phyloP scores from a whole-genome alignment of 1,140 invertebrate genomes.

The Cydia pomonella region DNA sequence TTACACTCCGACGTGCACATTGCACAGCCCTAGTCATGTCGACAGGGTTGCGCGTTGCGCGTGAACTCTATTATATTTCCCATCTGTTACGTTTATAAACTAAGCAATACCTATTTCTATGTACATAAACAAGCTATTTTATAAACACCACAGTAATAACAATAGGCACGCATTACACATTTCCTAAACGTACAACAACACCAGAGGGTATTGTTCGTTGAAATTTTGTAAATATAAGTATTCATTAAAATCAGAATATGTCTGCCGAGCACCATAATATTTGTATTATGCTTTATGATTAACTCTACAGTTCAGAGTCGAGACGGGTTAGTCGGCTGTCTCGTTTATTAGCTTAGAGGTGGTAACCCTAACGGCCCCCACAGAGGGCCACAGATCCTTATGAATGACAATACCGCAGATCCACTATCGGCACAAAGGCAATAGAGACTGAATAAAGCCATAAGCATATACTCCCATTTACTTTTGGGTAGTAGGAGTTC shows the following conservation, averaged over 20 bases:
- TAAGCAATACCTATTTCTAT: conserved; percentile 22
- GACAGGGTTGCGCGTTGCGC: conserved; percentile 38
- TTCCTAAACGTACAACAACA: conserved; percentile 12
- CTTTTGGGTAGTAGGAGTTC: conserved; percentile 56
- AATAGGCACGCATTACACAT: conserved; percentile 10
- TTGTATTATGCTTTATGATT: conserved; percentile 17
- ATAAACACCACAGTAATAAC: conserved; percentile 25
- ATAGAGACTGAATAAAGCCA: neutral
- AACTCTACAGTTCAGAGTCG: neutral
- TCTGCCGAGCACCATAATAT: conserved; percentile 14
- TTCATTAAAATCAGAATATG: conserved; percentile 25
- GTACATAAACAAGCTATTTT: neutral
- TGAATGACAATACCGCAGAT: conserved; percentile 69
- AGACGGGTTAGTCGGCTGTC: conserved; percentile 14
- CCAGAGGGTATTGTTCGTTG: conserved; percentile 10
- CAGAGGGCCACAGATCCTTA: conserved; percentile 66
- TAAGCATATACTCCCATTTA: neutral
- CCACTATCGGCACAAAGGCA: neutral
- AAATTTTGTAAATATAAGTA: conserved; percentile 23
- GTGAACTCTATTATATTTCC: conserved; percentile 32
- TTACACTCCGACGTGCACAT: neutral
- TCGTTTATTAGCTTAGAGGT: conserved; percentile 15
- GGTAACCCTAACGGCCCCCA: conserved; percentile 38
- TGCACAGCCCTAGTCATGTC: conserved; percentile 36
- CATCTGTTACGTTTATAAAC: conserved; percentile 6